Evolutionary conservation across 2,888 invertebrate genomes (phyloP).

Genomic region (Dasysyrphus tricinctus): DNA sequence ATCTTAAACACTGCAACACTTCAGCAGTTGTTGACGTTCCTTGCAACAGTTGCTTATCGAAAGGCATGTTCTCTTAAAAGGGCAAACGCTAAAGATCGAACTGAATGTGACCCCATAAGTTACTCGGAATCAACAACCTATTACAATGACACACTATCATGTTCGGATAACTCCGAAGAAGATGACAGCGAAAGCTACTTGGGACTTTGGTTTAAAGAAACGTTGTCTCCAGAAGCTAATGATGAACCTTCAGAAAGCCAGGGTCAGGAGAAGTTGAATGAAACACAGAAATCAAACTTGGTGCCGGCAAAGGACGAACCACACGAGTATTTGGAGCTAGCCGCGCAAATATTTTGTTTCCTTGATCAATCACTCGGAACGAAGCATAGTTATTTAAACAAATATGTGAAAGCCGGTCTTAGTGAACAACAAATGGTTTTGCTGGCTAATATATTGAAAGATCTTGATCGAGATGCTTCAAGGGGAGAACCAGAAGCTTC

Average conservation of each 20-base stretch:
- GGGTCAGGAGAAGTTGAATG: slow-evolving; percentile 84
- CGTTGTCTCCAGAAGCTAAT: slow-evolving; percentile 88
- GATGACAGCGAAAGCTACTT: slow-evolving; percentile 85
- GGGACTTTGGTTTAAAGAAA: slow-evolving; percentile 97
- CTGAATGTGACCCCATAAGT: slow-evolving; percentile 92
- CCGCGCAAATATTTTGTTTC: slow-evolving; percentile 93
- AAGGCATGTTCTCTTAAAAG: slow-evolving; percentile 94
- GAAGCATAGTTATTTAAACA: slow-evolving; percentile 85
- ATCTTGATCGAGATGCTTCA: slow-evolving; percentile 95
- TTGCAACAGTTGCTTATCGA: slow-evolving; percentile 95
- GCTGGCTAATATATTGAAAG: slow-evolving; percentile 94
- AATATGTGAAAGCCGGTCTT: slow-evolving; percentile 88
- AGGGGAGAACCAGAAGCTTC: slow-evolving; percentile 88
- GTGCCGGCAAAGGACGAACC: slow-evolving; percentile 92
- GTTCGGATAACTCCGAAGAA: slow-evolving; percentile 95
- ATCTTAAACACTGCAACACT: slow-evolving; percentile 84
- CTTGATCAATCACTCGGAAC: slow-evolving; percentile 90
- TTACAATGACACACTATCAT: slow-evolving; percentile 96
- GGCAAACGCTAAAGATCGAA: slow-evolving; percentile 89
- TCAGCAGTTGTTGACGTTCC: slow-evolving; percentile 90
- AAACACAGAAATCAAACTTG: slow-evolving; percentile 84
- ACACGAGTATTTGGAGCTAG: slow-evolving; percentile 93
- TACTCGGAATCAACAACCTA: slow-evolving; percentile 97
- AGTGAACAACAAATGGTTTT: slow-evolving; percentile 95
- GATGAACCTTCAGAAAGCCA: slow-evolving; percentile 86